Percentiles rank a stretch among this genome's conserved stretches.
Conservation (phyloP, 2,113 vertebrate species). For the Macquaria australasica region DNA sequence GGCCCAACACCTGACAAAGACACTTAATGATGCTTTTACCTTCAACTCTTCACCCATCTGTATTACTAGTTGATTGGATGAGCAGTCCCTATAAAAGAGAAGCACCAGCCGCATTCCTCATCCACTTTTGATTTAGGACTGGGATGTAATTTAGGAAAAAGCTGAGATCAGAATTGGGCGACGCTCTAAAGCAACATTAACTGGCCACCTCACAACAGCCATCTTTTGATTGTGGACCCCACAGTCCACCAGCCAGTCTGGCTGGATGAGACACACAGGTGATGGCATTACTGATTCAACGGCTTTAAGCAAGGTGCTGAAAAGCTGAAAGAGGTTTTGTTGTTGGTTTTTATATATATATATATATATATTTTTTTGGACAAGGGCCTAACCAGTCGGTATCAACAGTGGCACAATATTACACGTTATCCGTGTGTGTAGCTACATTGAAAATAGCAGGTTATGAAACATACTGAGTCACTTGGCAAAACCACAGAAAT, state of each 20-base stretch:
- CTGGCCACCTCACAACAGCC: conserved; percentile 14
- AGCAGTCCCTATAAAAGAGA: neutral
- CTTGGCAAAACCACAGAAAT: conserved; percentile 57
- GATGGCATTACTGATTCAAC: conserved; percentile 38
- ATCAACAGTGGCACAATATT: conserved; percentile 35
- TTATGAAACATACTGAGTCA: conserved; percentile 70
- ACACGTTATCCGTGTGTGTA: conserved; percentile 37
- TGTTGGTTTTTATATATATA: too few species aligned
- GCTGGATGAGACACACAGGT: neutral
- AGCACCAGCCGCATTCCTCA: neutral
- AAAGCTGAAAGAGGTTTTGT: conserved; percentile 18
- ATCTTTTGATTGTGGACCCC: conserved; percentile 20
- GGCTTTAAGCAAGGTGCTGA: conserved; percentile 18
- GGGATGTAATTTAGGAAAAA: conserved; percentile 5
- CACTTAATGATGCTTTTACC: neutral
- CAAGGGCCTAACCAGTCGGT: conserved; percentile 6
- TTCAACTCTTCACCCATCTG: neutral
- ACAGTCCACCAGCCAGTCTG: conserved; percentile 2
- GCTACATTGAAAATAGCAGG: conserved; percentile 51
- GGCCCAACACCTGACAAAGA: conserved; percentile 1
- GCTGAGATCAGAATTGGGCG: conserved; percentile 9
- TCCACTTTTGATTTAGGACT: conserved; percentile 15
- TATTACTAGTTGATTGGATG: conserved; percentile 2
- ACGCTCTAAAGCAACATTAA: conserved; percentile 21
- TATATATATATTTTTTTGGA: neutral